phyloP scores from a whole-genome alignment of 2,797 vertebrate species.

The Telmatherina bonti region DNA sequence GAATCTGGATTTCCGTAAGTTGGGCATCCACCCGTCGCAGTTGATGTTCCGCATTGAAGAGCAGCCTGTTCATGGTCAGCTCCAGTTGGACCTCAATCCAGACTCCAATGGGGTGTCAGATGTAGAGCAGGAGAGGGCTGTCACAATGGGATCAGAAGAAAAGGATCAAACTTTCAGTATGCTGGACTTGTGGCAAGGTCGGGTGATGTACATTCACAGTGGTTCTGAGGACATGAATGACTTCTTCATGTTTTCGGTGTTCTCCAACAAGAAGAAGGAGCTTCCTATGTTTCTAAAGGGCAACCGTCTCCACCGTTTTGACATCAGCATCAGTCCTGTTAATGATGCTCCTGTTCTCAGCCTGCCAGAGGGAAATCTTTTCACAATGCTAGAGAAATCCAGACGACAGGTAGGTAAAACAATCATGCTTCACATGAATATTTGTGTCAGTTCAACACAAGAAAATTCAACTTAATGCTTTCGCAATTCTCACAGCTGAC shows the following conservation, averaged over 20 bases:
- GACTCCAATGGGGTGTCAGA: slow-evolving; percentile 37
- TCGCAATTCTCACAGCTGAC: slow-evolving; percentile 67
- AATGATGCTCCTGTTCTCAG: slow-evolving; percentile 89
- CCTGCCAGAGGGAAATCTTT: slow-evolving; percentile 86
- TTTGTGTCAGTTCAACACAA: not conserved
- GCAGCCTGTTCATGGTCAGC: slow-evolving; percentile 84
- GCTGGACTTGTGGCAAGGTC: slow-evolving; percentile 86
- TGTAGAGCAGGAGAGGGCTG: slow-evolving; percentile 17
- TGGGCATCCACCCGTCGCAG: slow-evolving; percentile 86
- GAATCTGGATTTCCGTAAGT: slow-evolving; percentile 84
- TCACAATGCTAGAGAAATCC: slow-evolving; percentile 86
- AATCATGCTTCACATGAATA: not conserved
- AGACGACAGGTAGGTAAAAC: slow-evolving; percentile 77
- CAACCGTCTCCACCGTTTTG: slow-evolving; percentile 81
- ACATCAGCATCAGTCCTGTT: slow-evolving; percentile 85
- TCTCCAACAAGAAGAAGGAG: slow-evolving; percentile 79
- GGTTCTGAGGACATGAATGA: slow-evolving; percentile 87
- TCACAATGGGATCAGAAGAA: slow-evolving; percentile 41
- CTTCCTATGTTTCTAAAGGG: slow-evolving; percentile 78
- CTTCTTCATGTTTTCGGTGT: slow-evolving; percentile 89
- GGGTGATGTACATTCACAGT: slow-evolving; percentile 88
- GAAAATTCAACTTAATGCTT: slow-evolving; percentile 6
- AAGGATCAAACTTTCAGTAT: slow-evolving; percentile 84
- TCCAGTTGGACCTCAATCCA: slow-evolving; percentile 80
- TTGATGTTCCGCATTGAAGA: slow-evolving; percentile 86